Percentiles rank a stretch among this genome's conserved stretches.
phyloP scores from a whole-genome alignment of 1,140 invertebrate genomes.

The Brachionus asplanchnoidis region DNA sequence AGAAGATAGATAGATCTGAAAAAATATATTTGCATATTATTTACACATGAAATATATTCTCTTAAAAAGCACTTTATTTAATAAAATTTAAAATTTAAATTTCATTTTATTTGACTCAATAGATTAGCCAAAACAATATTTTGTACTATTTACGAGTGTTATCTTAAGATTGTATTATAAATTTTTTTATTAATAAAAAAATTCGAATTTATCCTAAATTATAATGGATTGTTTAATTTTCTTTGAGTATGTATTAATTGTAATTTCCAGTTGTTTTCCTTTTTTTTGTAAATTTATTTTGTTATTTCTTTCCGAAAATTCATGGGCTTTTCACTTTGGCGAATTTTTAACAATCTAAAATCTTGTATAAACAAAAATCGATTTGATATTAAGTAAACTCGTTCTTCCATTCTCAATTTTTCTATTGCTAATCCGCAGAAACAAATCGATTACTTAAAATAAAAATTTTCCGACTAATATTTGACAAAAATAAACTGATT shows the following conservation, averaged over 20 bases:
- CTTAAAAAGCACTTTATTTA: not conserved
- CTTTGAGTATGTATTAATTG: not conserved
- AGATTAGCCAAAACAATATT: not conserved
- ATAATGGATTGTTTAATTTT: not conserved
- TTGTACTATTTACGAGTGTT: not conserved
- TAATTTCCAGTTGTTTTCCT: not conserved
- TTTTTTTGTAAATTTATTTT: not conserved
- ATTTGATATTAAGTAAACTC: not conserved
- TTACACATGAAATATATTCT: not conserved
- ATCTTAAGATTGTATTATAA: not conserved
- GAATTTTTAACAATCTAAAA: not conserved
- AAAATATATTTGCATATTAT: not conserved
- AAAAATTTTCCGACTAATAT: not conserved
- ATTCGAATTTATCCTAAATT: not conserved
- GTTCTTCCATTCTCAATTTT: not conserved
- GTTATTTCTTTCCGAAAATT: not conserved
- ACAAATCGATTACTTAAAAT: not conserved
- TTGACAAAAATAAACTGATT: not conserved
- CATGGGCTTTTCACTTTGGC: not conserved
- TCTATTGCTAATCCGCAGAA: not conserved
- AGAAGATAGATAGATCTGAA: not conserved
- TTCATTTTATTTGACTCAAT: not conserved
- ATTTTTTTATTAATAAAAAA: not conserved
- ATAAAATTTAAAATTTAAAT: not conserved
- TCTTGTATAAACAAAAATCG: not conserved